These are phyloP conservation scores for Chinchilla lanigera DNA, from an alignment of 2,113 vertebrate species.

Conservation along the genomic window DNA sequence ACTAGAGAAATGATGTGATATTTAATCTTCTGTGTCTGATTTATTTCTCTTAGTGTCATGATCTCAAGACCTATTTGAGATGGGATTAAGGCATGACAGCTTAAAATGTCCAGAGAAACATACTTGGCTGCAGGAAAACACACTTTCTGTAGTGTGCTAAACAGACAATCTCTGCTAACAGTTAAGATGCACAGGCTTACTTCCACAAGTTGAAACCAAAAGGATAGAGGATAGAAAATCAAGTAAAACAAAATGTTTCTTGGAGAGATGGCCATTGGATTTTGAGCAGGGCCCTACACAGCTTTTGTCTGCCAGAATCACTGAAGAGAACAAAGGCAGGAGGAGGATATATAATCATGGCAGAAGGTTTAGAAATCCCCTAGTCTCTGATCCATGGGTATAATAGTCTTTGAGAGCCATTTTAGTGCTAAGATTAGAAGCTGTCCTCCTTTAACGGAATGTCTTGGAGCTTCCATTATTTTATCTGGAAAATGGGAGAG, in stretches of 20 bases:
- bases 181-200: not conserved
- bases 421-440: not conserved
- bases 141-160: accelerated
- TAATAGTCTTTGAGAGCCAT: not conserved
- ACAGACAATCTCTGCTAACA: not conserved
- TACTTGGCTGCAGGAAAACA: not conserved
- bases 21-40: not conserved
- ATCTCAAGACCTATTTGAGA: not conserved
- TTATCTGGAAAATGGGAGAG: not conserved
- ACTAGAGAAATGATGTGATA: not conserved
- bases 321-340: not conserved
- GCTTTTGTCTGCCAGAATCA: not conserved
- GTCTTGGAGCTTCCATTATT: not conserved
- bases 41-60: not conserved
- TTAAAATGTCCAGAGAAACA: not conserved
- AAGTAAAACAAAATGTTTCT: not conserved
- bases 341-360: not conserved
- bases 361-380: not conserved
- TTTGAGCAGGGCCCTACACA: not conserved
- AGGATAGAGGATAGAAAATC: not conserved
- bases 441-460: not conserved
- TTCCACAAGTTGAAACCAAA: not conserved
- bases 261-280: not conserved
- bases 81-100: not conserved
- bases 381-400: not conserved